A percentile compares a stretch with the other conserved stretches of the same genome.
phyloP scores from a whole-genome alignment of 2,797 vertebrate species.

The Tragelaphus eurycerus region DNA sequence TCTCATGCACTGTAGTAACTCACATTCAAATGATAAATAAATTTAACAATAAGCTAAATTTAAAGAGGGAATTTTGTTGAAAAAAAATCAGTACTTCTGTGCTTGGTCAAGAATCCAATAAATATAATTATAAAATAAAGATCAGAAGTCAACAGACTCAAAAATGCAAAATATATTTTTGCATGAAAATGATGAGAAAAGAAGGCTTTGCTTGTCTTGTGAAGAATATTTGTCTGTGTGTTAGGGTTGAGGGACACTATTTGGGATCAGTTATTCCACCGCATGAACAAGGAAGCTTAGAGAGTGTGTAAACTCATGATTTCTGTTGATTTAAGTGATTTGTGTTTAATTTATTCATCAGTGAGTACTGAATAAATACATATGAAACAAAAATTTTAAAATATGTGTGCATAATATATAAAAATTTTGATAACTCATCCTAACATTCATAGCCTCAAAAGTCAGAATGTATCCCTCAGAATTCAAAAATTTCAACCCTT shows the following conservation, averaged over 20 bases:
- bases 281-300: background rate
- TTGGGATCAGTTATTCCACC: background rate
- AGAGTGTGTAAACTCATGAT: constrained; percentile 31
- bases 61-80: background rate
- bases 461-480: background rate
- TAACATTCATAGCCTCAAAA: background rate
- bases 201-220: background rate
- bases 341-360: constrained; percentile 53
- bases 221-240: background rate
- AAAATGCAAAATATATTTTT: background rate
- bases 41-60: background rate
- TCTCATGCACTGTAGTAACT: background rate
- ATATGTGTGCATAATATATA: constrained; percentile 10
- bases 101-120: background rate
- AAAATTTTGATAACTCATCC: background rate
- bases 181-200: background rate
- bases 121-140: background rate
- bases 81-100: background rate
- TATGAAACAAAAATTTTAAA: constrained; percentile 25
- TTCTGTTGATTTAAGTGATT: constrained; percentile 53
- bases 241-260: background rate
- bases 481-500: background rate
- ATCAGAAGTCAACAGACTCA: background rate
- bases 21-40: background rate
- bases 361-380: constrained; percentile 57